Evolutionary conservation across 2,797 vertebrate genomes (phyloP).

Genomic region (Mormyrus proboscirostris): DNA sequence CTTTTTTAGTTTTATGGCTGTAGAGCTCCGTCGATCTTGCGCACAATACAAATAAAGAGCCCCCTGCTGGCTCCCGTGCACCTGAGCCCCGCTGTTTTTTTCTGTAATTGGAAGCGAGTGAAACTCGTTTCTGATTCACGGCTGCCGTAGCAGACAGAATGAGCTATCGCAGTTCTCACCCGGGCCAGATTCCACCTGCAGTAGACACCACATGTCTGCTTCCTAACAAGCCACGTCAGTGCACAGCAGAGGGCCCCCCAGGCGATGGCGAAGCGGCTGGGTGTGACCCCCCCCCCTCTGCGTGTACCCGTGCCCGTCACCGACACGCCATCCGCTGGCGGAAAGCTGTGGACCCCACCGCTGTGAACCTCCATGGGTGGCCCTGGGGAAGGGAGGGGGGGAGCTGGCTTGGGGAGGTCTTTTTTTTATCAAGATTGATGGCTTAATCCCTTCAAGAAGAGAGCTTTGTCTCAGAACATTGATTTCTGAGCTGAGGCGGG

Average conservation of each 20-base stretch:
- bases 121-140: not conserved
- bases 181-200: not conserved
- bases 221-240: slow-evolving; percentile 7
- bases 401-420: not conserved
- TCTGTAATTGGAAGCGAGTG: slow-evolving; percentile 17
- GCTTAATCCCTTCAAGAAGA: slow-evolving; percentile 17
- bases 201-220: not conserved
- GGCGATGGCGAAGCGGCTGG: not conserved
- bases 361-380: not conserved
- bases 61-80: not conserved
- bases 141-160: not conserved
- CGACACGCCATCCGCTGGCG: not conserved
- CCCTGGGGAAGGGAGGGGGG: not conserved
- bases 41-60: not conserved
- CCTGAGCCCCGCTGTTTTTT: not conserved
- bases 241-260: not conserved
- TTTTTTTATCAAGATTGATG: not conserved
- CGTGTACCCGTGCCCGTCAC: not conserved
- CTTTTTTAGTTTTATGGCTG: not conserved
- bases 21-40: not conserved
- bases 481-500: not conserved
- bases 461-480: slow-evolving; percentile 3
- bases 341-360: not conserved
- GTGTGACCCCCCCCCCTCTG: not conserved
- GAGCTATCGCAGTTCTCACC: slow-evolving; percentile 10